phyloP scores from a whole-genome alignment of 2,888 invertebrate species.

The Thera britannica region DNA sequence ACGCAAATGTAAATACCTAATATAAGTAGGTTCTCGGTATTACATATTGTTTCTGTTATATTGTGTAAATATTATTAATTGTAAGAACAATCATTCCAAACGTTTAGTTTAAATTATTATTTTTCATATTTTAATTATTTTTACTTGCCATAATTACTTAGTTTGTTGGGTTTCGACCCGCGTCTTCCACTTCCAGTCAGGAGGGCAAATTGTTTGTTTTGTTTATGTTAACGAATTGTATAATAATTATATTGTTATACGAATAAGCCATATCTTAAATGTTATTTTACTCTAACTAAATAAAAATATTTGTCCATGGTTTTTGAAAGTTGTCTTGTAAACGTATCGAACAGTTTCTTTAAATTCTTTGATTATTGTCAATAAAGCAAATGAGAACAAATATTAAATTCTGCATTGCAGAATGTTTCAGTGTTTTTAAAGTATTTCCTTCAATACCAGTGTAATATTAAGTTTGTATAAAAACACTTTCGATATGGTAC shows the following conservation, averaged over 20 bases:
- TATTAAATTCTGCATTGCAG: too few species aligned
- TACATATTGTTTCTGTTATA: conserved; percentile 74
- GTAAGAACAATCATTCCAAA: conserved; percentile 76
- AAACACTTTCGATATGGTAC: conserved; percentile 65
- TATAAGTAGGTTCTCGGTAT: conserved; percentile 52
- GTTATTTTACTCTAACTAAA: conserved; percentile 40
- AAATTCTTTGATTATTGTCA: too few species aligned
- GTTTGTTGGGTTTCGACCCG: conserved; percentile 66
- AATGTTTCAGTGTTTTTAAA: not conserved
- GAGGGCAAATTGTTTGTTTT: conserved; percentile 74
- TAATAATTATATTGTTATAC: conserved; percentile 71
- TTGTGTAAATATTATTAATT: conserved; percentile 75
- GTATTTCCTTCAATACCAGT: conserved; percentile 47
- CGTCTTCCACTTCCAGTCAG: conserved; percentile 75
- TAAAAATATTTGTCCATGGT: not conserved
- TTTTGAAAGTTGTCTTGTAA: too few species aligned
- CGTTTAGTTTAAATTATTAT: conserved; percentile 78
- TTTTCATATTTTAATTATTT: conserved; percentile 73
- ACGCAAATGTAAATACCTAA: conserved; percentile 56
- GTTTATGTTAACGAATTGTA: conserved; percentile 75
- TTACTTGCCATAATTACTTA: conserved; percentile 80
- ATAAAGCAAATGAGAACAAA: too few species aligned
- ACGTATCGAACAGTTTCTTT: too few species aligned
- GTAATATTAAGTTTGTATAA: conserved; percentile 70
- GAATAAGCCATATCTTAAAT: conserved; percentile 54